Conservation (phyloP, 2,113 vertebrate species). For the Peromyscus maniculatus region DNA sequence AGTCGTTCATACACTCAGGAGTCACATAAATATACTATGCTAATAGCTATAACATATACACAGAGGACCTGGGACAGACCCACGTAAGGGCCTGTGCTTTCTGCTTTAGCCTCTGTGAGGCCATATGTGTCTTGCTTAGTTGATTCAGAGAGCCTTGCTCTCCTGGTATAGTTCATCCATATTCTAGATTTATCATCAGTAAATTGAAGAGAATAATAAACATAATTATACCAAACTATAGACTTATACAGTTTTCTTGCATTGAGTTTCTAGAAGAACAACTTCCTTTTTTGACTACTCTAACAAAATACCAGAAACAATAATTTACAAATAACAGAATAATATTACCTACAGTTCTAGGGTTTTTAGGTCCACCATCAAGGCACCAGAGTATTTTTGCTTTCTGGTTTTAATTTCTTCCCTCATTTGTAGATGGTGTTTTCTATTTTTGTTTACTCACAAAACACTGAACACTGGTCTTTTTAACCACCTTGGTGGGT, state of each 20-base stretch:
- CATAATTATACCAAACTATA: background rate
- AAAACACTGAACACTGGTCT: background rate
- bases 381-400: background rate
- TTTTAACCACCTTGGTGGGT: background rate
- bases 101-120: too few species aligned
- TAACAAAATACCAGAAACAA: background rate
- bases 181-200: background rate
- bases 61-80: too few species aligned
- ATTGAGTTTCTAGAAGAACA: background rate
- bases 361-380: background rate
- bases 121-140: too few species aligned
- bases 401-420: rapidly evolving
- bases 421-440: background rate
- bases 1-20: too few species aligned
- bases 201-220: background rate
- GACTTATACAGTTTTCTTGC: background rate
- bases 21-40: too few species aligned
- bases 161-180: too few species aligned
- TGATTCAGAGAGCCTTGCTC: too few species aligned
- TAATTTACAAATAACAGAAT: background rate
- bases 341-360: background rate
- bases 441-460: background rate
- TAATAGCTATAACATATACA: too few species aligned
- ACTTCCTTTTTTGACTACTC: background rate
- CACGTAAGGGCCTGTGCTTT: too few species aligned